Percentiles rank a stretch among this genome's conserved stretches.
phyloP scores from a whole-genome alignment of 2,113 vertebrate genomes.

The Talpa occidentalis region DNA sequence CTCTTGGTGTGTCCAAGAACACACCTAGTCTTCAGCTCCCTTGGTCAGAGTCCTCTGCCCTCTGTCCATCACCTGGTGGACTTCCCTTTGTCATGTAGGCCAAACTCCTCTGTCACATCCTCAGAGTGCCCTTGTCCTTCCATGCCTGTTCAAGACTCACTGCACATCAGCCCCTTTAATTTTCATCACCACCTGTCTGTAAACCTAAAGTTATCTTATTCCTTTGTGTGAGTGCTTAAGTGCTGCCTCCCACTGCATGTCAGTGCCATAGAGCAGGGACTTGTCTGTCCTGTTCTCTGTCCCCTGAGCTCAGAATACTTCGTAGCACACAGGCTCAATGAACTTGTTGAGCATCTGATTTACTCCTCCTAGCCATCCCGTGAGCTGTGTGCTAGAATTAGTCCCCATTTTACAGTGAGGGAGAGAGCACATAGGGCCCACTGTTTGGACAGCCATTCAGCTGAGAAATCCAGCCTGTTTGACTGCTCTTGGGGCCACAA shows the following conservation, averaged over 20 bases:
- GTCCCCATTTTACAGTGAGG: not conserved
- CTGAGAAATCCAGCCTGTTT: not conserved
- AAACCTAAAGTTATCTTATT: not conserved
- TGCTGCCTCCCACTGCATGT: not conserved
- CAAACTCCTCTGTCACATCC: not conserved
- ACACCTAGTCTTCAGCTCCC: too few species aligned
- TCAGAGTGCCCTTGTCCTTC: not conserved
- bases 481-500: not conserved
- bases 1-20: too few species aligned
- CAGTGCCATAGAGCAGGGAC: not conserved
- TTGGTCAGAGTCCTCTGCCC: not conserved
- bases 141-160: not conserved
- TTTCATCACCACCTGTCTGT: not conserved
- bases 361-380: not conserved
- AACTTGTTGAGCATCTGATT: not conserved
- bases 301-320: not conserved
- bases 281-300: not conserved
- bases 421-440: not conserved
- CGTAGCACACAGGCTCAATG: not conserved
- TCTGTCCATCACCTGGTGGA: too few species aligned
- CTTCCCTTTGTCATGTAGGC: not conserved
- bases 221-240: not conserved
- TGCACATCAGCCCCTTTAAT: not conserved
- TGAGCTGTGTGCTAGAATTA: not conserved
- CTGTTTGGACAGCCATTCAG: fast-evolving